phyloP scores from a whole-genome alignment of 1,140 invertebrate species.

The Diorhabda elongata region DNA sequence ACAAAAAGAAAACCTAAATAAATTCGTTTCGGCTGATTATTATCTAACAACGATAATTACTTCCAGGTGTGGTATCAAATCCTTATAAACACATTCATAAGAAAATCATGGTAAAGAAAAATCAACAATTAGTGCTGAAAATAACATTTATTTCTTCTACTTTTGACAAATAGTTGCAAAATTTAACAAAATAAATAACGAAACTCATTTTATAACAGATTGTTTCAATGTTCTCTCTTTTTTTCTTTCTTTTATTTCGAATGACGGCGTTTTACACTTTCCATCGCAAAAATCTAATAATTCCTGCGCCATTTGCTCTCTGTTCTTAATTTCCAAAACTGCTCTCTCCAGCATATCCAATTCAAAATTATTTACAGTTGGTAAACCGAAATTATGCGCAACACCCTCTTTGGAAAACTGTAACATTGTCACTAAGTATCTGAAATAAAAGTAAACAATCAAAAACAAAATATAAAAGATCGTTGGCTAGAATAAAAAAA shows the following conservation, averaged over 20 bases:
- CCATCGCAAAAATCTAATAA: constrained; percentile 26
- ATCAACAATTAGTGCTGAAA: too few relatives aligned
- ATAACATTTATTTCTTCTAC: too few relatives aligned
- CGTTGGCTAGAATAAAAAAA: background rate
- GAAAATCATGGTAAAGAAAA: too few relatives aligned
- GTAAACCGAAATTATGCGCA: constrained; percentile 41
- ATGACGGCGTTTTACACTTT: constrained; percentile 18
- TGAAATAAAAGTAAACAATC: constrained; percentile 19
- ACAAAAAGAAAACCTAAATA: too few relatives aligned
- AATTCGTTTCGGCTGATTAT: too few relatives aligned
- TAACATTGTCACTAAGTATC: constrained; percentile 38
- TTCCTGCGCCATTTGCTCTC: constrained; percentile 38
- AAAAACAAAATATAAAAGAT: background rate
- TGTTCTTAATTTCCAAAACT: constrained; percentile 24
- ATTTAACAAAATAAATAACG: background rate
- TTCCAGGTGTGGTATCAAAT: too few relatives aligned
- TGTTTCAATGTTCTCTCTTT: constrained; percentile 21
- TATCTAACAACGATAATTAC: too few relatives aligned
- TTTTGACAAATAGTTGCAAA: too few relatives aligned
- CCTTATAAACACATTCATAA: too few relatives aligned
- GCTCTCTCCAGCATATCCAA: constrained; percentile 35
- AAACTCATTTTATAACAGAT: constrained; percentile 15
- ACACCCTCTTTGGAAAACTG: constrained; percentile 38
- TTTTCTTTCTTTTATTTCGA: constrained; percentile 22
- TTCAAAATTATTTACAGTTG: constrained; percentile 34